Evolutionary conservation across 2,113 vertebrate species (phyloP).

Genomic region (Campylomormyrus numenius): DNA sequence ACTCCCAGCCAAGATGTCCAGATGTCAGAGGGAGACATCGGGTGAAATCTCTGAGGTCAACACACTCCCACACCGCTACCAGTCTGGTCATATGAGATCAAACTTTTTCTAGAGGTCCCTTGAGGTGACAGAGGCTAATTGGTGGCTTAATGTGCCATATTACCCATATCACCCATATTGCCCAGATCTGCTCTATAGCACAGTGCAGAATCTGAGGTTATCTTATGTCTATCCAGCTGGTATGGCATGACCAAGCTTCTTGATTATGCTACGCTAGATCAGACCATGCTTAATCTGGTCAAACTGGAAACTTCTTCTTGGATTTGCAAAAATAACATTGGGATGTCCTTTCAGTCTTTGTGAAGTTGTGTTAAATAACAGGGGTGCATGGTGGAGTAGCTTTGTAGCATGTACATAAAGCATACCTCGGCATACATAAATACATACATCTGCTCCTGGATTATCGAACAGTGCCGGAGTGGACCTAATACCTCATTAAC

Average conservation of each 20-base stretch:
- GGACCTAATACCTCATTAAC: background rate
- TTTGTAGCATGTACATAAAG: background rate
- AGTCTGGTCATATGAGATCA: background rate
- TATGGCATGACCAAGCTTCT: background rate
- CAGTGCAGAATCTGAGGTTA: background rate
- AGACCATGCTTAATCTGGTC: background rate
- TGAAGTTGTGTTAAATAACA: background rate
- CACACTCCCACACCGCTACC: background rate
- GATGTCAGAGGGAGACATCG: conserved; percentile 26
- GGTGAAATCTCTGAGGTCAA: conserved; percentile 25
- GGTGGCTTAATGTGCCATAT: background rate
- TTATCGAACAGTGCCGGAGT: background rate
- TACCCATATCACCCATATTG: background rate
- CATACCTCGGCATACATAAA: no score
- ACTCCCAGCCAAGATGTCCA: conserved; percentile 25
- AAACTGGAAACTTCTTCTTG: background rate
- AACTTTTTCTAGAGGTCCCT: background rate
- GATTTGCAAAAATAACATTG: background rate
- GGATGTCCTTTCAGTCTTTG: background rate
- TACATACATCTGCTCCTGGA: background rate
- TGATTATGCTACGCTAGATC: background rate
- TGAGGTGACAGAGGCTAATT: background rate
- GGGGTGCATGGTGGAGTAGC: background rate
- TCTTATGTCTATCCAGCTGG: background rate
- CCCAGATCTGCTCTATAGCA: background rate